Evolutionary conservation across 2,797 vertebrate genomes (phyloP).

Genomic region (Rhynchotus rufescens): DNA sequence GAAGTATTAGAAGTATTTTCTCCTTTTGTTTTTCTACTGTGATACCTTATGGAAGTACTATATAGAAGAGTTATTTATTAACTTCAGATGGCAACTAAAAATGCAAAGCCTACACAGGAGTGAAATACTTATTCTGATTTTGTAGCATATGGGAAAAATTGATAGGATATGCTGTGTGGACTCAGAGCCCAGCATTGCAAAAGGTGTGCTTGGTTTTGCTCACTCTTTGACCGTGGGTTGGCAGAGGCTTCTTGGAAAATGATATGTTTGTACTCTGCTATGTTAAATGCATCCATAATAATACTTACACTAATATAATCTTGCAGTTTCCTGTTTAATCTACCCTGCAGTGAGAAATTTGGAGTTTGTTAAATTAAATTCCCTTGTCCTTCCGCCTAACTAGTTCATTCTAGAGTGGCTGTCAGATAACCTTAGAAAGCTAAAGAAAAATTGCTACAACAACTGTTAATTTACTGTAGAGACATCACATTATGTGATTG

Average conservation of each 20-base stretch:
- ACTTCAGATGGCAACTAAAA: slow-evolving; percentile 56
- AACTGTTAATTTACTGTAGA: neutral
- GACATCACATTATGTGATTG: neutral
- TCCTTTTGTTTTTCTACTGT: slow-evolving; percentile 85
- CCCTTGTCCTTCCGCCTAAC: neutral
- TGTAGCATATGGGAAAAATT: slow-evolving; percentile 27
- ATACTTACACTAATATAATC: neutral
- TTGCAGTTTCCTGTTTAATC: slow-evolving; percentile 39
- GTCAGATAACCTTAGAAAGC: neutral
- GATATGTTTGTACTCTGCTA: neutral
- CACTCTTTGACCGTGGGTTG: neutral
- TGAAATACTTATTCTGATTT: slow-evolving; percentile 54
- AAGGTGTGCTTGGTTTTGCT: neutral
- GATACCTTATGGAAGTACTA: slow-evolving; percentile 82
- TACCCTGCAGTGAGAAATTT: neutral
- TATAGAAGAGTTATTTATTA: slow-evolving; percentile 66
- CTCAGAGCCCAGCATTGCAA: neutral
- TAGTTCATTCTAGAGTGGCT: neutral
- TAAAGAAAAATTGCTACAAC: neutral
- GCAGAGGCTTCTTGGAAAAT: neutral
- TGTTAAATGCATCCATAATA: slow-evolving; percentile 33
- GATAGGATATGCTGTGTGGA: neutral
- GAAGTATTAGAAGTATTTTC: slow-evolving; percentile 80
- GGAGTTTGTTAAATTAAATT: neutral
- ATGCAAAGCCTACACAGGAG: slow-evolving; percentile 29